phyloP scores from a whole-genome alignment of 2,113 vertebrate genomes.

The Carlito syrichta region DNA sequence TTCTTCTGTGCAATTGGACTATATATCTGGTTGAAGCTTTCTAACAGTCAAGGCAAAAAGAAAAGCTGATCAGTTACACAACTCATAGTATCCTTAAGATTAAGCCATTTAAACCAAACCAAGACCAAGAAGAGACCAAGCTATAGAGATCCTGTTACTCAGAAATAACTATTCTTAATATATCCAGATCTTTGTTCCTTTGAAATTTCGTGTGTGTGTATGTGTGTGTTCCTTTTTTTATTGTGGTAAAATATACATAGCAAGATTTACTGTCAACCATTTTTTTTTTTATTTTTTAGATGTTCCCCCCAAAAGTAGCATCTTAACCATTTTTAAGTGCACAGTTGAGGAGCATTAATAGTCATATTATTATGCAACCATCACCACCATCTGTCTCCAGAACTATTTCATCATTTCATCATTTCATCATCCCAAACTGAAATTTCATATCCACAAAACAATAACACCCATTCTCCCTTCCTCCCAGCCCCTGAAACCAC shows the following conservation, averaged over 20 bases:
- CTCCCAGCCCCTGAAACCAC: not conserved
- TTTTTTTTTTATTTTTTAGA: not conserved
- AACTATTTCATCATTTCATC: not conserved
- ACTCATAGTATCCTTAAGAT: not conserved
- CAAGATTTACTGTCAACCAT: not conserved
- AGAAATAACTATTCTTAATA: not conserved
- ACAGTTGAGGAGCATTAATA: not conserved
- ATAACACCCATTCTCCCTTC: not conserved
- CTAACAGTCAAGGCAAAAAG: not conserved
- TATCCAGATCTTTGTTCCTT: not conserved
- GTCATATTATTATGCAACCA: too few species aligned
- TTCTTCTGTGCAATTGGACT: not conserved
- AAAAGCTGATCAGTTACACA: not conserved
- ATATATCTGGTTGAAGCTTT: not conserved
- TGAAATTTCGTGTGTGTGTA: not conserved
- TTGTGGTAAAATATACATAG: not conserved
- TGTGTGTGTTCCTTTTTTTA: not conserved
- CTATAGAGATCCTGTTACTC: not conserved
- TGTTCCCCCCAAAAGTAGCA: too few species aligned
- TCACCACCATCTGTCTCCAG: not conserved
- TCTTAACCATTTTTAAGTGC: not conserved
- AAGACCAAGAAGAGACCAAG: not conserved
- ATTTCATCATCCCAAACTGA: not conserved
- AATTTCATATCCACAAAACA: not conserved
- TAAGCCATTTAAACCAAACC: not conserved